Conservation (phyloP, 2,888 invertebrate genomes). For the Drosophila paranaensis region DNA sequence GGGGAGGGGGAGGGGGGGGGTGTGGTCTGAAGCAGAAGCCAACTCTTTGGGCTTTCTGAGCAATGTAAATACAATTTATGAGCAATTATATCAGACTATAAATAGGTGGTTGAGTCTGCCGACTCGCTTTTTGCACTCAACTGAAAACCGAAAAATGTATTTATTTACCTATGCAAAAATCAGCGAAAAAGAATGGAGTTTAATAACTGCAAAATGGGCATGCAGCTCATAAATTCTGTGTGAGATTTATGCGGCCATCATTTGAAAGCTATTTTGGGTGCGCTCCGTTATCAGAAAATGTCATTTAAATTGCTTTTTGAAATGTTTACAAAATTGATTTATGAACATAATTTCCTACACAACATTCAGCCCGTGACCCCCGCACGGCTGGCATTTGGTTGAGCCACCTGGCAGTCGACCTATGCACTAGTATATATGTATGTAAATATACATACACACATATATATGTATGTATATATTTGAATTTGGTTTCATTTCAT, state of each 20-base stretch:
- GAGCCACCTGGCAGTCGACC: conserved; percentile 19
- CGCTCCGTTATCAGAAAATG: conserved; percentile 46
- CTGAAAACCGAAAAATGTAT: background rate
- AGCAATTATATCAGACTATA: conserved; percentile 22
- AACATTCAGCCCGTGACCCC: conserved; percentile 8
- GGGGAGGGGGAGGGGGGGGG: background rate
- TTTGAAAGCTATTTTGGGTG: conserved; percentile 21
- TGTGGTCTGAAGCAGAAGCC: background rate
- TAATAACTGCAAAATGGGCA: conserved; percentile 20
- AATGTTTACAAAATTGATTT: conserved; percentile 61
- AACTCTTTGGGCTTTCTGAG: background rate
- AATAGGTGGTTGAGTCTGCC: background rate
- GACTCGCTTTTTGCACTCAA: background rate
- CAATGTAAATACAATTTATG: conserved; percentile 8
- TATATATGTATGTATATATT: conserved; percentile 11
- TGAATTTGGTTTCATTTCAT: conserved; percentile 27
- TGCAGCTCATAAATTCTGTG: conserved; percentile 31
- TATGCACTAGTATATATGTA: conserved; percentile 29
- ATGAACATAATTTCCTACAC: conserved; percentile 54
- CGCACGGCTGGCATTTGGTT: conserved; percentile 14
- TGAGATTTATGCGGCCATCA: conserved; percentile 23
- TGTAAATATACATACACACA: background rate
- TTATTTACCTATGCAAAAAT: background rate
- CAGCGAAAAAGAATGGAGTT: background rate
- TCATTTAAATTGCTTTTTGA: conserved; percentile 58